phyloP scores from a whole-genome alignment of 2,113 vertebrate species.

The Notiomystis cincta region DNA sequence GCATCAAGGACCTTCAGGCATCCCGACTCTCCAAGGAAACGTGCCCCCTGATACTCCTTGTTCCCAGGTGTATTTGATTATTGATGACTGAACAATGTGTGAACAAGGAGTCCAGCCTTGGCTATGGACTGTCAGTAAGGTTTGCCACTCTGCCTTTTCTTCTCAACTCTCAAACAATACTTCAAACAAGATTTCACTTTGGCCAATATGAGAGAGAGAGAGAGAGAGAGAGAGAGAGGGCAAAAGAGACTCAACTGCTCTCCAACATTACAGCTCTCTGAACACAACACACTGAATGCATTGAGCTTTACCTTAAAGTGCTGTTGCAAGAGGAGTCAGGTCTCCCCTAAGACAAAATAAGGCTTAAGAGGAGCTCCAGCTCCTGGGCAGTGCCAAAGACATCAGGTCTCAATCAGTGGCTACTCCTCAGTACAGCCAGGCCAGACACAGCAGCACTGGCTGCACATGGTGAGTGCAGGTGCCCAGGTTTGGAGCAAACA shows the following conservation, averaged over 20 bases:
- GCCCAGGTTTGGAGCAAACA: background rate
- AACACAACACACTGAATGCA: background rate
- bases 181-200: background rate
- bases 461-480: fast-evolving
- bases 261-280: background rate
- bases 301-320: background rate
- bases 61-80: background rate
- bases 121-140: background rate
- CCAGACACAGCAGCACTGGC: background rate
- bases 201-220: background rate
- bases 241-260: background rate
- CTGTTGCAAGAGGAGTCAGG: background rate
- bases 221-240: background rate
- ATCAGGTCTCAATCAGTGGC: background rate
- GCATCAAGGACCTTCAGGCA: background rate
- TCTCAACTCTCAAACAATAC: background rate
- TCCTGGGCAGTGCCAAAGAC: background rate
- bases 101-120: background rate
- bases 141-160: background rate
- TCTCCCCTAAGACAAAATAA: background rate
- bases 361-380: background rate
- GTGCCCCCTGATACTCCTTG: background rate
- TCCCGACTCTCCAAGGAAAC: background rate
- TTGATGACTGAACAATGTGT: background rate
- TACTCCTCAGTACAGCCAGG: fast-evolving